phyloP scores from a whole-genome alignment of 1,140 invertebrate species.

The Penaeus indicus region DNA sequence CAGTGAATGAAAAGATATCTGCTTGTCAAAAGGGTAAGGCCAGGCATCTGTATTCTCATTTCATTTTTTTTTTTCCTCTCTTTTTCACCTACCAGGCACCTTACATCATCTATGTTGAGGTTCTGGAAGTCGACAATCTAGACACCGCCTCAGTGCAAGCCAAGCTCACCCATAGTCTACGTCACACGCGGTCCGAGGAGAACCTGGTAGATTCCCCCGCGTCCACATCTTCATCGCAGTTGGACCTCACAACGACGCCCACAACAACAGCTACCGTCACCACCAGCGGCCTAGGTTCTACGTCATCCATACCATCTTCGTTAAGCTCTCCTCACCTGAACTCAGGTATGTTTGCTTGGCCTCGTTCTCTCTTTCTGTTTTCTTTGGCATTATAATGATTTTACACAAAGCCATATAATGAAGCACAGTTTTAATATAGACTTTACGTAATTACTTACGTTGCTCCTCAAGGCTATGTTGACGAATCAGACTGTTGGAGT shows the following conservation, averaged over 20 bases:
- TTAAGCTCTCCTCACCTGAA: constrained; percentile 65
- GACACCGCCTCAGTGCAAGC: constrained; percentile 82
- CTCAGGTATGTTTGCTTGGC: constrained; percentile 43
- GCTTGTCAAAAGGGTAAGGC: neutral
- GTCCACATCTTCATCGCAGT: constrained; percentile 67
- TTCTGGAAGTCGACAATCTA: constrained; percentile 91
- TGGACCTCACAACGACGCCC: constrained; percentile 58
- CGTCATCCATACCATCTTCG: constrained; percentile 66
- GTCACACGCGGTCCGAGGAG: constrained; percentile 95
- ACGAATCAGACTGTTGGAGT: constrained; percentile 86
- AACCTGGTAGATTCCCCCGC: constrained; percentile 77
- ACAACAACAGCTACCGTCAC: constrained; percentile 57
- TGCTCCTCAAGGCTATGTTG: constrained; percentile 68
- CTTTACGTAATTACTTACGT: constrained; percentile 42
- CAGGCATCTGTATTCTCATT: neutral
- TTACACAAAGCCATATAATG: too few species aligned
- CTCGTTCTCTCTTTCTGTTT: neutral
- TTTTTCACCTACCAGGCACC: constrained; percentile 81
- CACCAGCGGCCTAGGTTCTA: constrained; percentile 64
- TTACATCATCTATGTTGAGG: constrained; percentile 97
- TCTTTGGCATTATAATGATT: neutral
- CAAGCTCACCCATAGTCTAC: constrained; percentile 80
- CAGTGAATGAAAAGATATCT: neutral
- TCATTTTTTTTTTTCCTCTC: constrained; percentile 66
- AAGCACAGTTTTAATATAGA: neutral